phyloP scores from a whole-genome alignment of 1,140 invertebrate species.

The Lepidurus packardi region DNA sequence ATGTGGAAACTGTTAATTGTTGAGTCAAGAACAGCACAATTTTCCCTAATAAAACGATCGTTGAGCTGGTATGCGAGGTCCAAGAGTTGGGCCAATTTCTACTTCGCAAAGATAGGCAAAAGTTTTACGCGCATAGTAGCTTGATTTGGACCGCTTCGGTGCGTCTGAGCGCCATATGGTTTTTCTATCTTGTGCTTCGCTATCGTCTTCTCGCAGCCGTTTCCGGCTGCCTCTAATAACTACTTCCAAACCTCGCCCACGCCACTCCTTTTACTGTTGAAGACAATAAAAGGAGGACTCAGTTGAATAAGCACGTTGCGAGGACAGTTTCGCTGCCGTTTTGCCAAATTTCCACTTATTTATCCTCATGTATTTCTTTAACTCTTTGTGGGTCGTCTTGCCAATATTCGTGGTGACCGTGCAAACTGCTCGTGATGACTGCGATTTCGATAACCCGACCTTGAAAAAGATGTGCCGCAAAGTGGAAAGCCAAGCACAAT shows the following conservation, averaged over 20 bases:
- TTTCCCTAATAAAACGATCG: background rate
- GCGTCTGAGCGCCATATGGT: background rate
- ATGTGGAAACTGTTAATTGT: background rate
- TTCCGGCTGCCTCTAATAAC: conserved; percentile 6
- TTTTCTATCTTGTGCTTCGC: background rate
- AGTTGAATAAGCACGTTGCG: conserved; percentile 8
- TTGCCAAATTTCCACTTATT: background rate
- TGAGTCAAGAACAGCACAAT: background rate
- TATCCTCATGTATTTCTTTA: background rate
- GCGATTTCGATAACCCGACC: conserved; percentile 27
- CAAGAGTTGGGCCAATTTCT: background rate
- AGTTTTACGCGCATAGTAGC: background rate
- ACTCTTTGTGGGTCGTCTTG: background rate
- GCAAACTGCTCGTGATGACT: conserved; percentile 15
- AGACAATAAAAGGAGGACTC: conserved; percentile 14
- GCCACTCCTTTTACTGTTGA: background rate
- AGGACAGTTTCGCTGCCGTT: background rate
- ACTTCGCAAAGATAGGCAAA: background rate
- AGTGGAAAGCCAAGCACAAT: conserved; percentile 33
- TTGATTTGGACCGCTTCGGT: background rate
- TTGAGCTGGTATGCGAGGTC: background rate
- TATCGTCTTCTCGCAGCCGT: conserved; percentile 7
- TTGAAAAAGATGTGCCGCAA: conserved; percentile 33
- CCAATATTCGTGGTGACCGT: background rate
- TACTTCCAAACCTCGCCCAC: background rate